Evolutionary conservation across 2,797 vertebrate genomes (phyloP).

Genomic region (Enteromius trimaculatus): DNA sequence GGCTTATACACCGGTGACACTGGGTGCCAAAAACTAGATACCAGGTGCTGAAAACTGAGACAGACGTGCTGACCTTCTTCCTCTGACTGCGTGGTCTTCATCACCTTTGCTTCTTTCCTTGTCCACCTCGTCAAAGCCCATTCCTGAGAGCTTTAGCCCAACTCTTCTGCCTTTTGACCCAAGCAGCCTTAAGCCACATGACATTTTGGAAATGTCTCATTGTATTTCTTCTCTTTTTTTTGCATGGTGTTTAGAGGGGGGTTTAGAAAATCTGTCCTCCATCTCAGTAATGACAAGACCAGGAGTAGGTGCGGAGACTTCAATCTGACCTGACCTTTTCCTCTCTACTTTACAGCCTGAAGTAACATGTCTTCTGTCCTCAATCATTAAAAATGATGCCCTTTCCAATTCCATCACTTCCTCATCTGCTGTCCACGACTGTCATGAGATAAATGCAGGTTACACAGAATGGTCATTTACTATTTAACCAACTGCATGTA

Average conservation of each 20-base stretch:
- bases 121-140: slow-evolving; percentile 45
- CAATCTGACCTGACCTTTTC: slow-evolving; percentile 62
- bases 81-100: slow-evolving; percentile 32
- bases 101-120: slow-evolving; percentile 48
- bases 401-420: slow-evolving; percentile 49
- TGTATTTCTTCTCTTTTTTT: slow-evolving; percentile 54
- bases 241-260: slow-evolving; percentile 27
- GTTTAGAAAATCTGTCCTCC: slow-evolving; percentile 43
- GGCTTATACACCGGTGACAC: not conserved
- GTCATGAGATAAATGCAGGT: slow-evolving; percentile 37
- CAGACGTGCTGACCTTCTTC: slow-evolving; percentile 51
- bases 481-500: not conserved
- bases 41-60: slow-evolving; percentile 20
- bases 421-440: not conserved
- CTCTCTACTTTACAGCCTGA: slow-evolving; percentile 47
- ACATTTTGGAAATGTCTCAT: slow-evolving; percentile 65
- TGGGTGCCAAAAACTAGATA: not conserved
- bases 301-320: slow-evolving; percentile 48
- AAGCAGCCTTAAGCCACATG: slow-evolving; percentile 61
- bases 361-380: slow-evolving; percentile 49
- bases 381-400: slow-evolving; percentile 44
- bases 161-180: slow-evolving; percentile 52
- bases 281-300: slow-evolving; percentile 48
- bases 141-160: slow-evolving; percentile 53
- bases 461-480: not conserved